phyloP scores from a whole-genome alignment of 2,888 invertebrate genomes.

The Heliconius hortense region DNA sequence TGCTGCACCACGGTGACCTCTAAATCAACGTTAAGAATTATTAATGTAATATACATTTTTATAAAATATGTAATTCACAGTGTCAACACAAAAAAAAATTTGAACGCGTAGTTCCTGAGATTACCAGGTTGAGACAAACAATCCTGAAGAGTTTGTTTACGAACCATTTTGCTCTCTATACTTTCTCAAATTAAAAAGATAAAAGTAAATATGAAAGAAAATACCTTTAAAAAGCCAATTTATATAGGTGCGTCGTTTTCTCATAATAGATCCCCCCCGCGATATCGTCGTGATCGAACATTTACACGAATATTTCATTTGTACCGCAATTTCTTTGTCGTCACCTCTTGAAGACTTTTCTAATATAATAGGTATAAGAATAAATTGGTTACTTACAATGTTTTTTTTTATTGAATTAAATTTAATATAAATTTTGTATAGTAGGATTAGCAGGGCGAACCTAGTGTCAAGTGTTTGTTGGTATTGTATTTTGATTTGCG shows the following conservation, averaged over 20 bases:
- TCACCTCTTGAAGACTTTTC: slow-evolving; percentile 39
- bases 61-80: too few relatives aligned
- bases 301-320: slow-evolving; percentile 44
- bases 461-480: not conserved
- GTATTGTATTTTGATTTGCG: too few relatives aligned
- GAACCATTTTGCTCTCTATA: not conserved
- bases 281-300: slow-evolving; percentile 40
- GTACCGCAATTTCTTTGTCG: slow-evolving; percentile 43
- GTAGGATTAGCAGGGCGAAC: not conserved
- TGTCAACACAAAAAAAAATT: too few relatives aligned
- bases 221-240: slow-evolving; percentile 21
- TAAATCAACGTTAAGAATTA: too few relatives aligned
- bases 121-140: too few relatives aligned
- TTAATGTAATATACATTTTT: too few relatives aligned
- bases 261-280: slow-evolving; percentile 34
- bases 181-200: not conserved
- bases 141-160: too few relatives aligned
- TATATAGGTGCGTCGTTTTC: slow-evolving; percentile 26
- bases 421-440: not conserved
- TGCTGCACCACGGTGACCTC: too few relatives aligned
- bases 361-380: slow-evolving; percentile 32
- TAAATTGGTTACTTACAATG: slow-evolving; percentile 31
- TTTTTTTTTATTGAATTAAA: not conserved
- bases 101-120: too few relatives aligned
- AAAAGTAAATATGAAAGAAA: slow-evolving; percentile 5